phyloP scores from a whole-genome alignment of 2,797 vertebrate genomes.

The Molossus molossus region DNA sequence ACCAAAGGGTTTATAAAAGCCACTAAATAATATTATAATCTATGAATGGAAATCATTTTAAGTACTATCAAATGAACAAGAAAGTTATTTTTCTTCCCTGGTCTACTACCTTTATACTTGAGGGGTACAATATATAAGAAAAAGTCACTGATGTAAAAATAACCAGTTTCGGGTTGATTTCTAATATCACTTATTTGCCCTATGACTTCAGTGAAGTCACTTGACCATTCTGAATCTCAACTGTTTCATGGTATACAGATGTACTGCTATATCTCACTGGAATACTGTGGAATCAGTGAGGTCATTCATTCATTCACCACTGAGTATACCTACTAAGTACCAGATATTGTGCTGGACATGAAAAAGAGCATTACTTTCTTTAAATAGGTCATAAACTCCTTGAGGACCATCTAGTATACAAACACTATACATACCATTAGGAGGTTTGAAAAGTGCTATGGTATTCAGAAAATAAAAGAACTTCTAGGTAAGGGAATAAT shows the following conservation, averaged over 20 bases:
- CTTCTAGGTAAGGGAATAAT: constrained; percentile 20
- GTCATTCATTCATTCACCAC: not conserved
- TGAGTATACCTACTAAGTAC: not conserved
- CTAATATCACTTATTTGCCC: not conserved
- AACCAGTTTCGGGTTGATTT: constrained; percentile 32
- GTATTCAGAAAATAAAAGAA: constrained; percentile 54
- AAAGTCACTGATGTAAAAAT: not conserved
- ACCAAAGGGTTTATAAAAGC: not conserved
- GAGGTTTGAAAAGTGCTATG: constrained; percentile 51
- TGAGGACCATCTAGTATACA: not conserved
- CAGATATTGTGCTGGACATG: not conserved
- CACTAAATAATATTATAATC: not conserved
- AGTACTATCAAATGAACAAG: not conserved
- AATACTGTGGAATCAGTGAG: not conserved
- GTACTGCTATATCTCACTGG: not conserved
- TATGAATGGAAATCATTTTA: constrained; percentile 7
- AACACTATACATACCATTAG: not conserved
- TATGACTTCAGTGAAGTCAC: constrained; percentile 19
- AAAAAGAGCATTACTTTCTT: not conserved
- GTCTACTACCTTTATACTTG: constrained; percentile 24
- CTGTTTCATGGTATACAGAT: not conserved
- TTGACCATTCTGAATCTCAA: not conserved
- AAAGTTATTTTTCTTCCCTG: constrained; percentile 28
- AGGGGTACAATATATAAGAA: not conserved
- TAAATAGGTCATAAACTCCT: not conserved